Evolutionary conservation across 2,888 invertebrate genomes (phyloP), one percentile per base, ranked within the genome.

Genomic region (Meta bourneti): DNA sequence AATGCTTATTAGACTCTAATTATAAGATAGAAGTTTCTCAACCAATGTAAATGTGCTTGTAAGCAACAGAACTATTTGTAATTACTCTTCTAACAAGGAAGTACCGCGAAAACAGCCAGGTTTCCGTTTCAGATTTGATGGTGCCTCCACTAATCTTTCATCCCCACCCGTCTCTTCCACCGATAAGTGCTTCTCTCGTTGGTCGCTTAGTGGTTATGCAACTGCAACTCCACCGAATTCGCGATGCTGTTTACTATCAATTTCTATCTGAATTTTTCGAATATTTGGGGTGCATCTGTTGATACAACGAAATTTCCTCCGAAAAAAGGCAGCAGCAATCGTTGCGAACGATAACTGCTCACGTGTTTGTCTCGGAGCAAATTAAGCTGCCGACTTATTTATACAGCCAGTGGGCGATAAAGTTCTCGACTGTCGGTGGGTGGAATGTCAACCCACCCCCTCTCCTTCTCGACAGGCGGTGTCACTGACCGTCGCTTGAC

Each of bases 401-500:
- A 91, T 91, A 77, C 91, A 91, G 91, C 74, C 75, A 80, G 80
- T 85, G 91, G 86, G 91, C 71, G 91, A 91, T 87, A 91, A 90
- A 87, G 91, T 70, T 78, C 75, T 69, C 51, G 13, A 34, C 48
- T 70, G 74, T 54, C 51, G 71, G 81, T 77, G 89, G 83, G 52
- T 52, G 83, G 78, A 89, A 89, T 89, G 77, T 81, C 89, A 77
- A 69, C 19, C 81, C 69, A 49, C 89, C 89, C 82, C 69, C 54
- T 61, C 72, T 61, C 54, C 51, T 69, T 34, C 34, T 34, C 34
- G 34, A 1, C 34, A 74, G 51, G 51, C 87, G 82, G 91, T 91
- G 91, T 91, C 91, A 91, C 81, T 91, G 91, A 91, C 91, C 91
- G 91, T 77, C 79, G 61, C 72, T 90, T 81, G 91, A 91, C 91